Evolutionary conservation across 2,113 vertebrate species (phyloP).

Genomic region (Chroicocephalus ridibundus): DNA sequence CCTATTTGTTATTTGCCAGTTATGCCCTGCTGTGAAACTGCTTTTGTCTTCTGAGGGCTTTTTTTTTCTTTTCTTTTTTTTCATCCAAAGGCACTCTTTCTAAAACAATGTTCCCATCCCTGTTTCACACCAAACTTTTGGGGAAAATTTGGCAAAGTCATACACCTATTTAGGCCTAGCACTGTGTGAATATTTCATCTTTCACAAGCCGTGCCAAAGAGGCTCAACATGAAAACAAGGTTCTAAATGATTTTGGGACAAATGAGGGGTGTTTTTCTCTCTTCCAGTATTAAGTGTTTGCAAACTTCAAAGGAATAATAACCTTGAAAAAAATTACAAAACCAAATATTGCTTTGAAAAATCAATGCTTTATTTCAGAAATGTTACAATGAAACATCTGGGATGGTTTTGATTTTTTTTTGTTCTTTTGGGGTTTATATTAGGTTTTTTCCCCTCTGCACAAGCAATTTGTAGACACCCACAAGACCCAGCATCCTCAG

Average conservation of each 20-base stretch:
- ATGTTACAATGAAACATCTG: background rate
- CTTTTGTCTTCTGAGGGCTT: background rate
- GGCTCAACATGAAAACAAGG: background rate
- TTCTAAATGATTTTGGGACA: background rate
- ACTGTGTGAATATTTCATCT: slow-evolving; percentile 3
- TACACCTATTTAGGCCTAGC: background rate
- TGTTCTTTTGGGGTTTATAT: background rate
- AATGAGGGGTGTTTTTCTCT: background rate
- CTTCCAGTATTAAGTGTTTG: background rate
- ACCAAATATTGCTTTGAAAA: background rate
- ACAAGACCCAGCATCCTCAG: background rate
- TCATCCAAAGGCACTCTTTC: background rate
- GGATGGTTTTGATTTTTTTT: background rate
- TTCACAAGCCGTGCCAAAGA: background rate
- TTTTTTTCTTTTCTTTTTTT: background rate
- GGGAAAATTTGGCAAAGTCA: background rate
- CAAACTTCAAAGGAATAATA: background rate
- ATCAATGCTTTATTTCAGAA: background rate
- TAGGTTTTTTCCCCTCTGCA: background rate
- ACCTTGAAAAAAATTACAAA: background rate
- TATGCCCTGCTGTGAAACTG: background rate
- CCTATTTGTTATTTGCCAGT: background rate
- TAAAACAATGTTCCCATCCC: background rate
- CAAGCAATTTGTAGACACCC: background rate
- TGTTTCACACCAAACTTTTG: background rate